A percentile compares a stretch with the other conserved stretches of the same genome.
These are phyloP conservation scores for Ectemnius cavifrons DNA, from an alignment of 2,888 invertebrate genomes.

Conservation along the genomic window DNA sequence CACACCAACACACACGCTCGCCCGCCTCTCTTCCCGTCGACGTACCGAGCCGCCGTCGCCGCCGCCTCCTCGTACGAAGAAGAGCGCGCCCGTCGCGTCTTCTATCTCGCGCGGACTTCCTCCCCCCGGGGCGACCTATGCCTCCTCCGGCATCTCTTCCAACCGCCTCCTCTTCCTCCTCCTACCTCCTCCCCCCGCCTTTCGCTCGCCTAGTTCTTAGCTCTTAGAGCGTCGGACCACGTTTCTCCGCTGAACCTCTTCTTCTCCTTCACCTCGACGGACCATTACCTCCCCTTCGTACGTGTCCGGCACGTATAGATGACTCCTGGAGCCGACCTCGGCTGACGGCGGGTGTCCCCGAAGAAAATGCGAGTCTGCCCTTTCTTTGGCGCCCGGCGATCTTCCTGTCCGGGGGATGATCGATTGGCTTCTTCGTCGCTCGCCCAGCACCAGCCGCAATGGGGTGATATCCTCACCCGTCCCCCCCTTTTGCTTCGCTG, in stretches of 20 bases:
- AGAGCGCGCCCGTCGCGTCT: slow-evolving; percentile 20
- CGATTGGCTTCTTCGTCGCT: slow-evolving; percentile 4
- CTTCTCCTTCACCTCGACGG: slow-evolving; percentile 22
- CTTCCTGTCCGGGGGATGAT: not conserved
- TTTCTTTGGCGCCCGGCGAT: not conserved
- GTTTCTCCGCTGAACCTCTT: not conserved
- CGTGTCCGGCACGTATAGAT: slow-evolving; percentile 5
- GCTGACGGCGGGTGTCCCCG: slow-evolving; percentile 1
- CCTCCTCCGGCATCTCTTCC: slow-evolving; percentile 9
- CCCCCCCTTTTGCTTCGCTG: not conserved
- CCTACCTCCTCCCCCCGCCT: slow-evolving; percentile 10
- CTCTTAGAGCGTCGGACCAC: not conserved
- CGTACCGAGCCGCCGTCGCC: not conserved
- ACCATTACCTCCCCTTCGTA: slow-evolving; percentile 24
- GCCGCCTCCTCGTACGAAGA: not conserved
- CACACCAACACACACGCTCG: not conserved
- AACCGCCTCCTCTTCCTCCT: not conserved
- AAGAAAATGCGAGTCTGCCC: not conserved
- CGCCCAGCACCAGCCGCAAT: not conserved
- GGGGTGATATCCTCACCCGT: not conserved
- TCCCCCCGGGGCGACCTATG: slow-evolving; percentile 19
- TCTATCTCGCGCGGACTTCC: slow-evolving; percentile 39
- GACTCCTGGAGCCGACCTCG: slow-evolving; percentile 2
- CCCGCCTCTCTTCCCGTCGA: slow-evolving; percentile 25
- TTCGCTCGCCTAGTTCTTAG: not conserved